phyloP scores from a whole-genome alignment of 2,888 invertebrate genomes.

The Sturmia bella region DNA sequence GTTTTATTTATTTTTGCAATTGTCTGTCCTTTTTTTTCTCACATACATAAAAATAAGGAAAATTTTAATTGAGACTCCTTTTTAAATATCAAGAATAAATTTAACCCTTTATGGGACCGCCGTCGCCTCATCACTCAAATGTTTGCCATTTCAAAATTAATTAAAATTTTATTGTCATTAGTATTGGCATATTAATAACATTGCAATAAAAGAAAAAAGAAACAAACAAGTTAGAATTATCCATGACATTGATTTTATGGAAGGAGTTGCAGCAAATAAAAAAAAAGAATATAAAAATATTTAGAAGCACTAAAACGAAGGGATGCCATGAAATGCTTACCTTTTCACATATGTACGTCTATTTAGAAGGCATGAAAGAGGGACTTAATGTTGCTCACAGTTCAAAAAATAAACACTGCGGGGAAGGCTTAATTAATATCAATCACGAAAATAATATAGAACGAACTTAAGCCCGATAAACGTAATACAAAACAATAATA shows the following conservation, averaged over 20 bases:
- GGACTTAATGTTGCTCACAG: no score
- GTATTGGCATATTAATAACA: constrained; percentile 5
- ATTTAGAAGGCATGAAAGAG: no score
- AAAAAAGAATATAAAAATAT: no score
- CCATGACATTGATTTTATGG: not conserved
- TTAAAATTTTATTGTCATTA: constrained; percentile 46
- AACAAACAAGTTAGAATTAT: not conserved
- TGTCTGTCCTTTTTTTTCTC: constrained; percentile 41
- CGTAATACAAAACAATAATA: no score
- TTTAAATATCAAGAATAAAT: constrained; percentile 56
- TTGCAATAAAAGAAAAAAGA: not conserved
- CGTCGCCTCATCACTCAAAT: constrained; percentile 16
- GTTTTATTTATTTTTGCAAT: constrained; percentile 5
- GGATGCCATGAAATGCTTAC: no score
- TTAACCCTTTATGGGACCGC: constrained; percentile 59
- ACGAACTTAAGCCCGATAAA: no score
- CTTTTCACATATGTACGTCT: no score
- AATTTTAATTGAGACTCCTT: constrained; percentile 67
- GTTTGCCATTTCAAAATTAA: constrained; percentile 41
- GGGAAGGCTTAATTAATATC: no score
- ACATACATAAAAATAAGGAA: constrained; percentile 55
- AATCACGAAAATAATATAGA: no score
- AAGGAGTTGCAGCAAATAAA: not conserved
- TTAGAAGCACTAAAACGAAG: no score
- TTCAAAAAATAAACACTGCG: no score